phyloP scores from a whole-genome alignment of 2,113 vertebrate genomes.

The Suncus etruscus region DNA sequence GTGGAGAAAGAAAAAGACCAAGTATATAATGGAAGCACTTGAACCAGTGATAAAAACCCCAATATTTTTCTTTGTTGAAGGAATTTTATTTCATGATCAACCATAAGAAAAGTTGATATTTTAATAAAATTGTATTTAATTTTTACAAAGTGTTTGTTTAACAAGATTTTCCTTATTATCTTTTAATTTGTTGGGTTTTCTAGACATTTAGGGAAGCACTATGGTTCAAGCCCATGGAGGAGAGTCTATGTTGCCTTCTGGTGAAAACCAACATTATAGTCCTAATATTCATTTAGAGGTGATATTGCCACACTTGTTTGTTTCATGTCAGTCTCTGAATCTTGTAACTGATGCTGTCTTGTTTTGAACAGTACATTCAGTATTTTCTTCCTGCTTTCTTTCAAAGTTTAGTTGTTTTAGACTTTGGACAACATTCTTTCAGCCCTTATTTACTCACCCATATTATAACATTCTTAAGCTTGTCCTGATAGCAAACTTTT shows the following conservation, averaged over 20 bases:
- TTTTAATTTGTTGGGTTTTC: not conserved
- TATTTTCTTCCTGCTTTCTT: not conserved
- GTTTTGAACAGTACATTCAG: not conserved
- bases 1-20: not conserved
- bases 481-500: not conserved
- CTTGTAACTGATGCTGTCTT: not conserved
- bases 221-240: not conserved
- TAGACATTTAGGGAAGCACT: not conserved
- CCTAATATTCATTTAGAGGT: not conserved
- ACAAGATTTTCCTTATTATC: not conserved
- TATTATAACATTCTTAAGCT: not conserved
- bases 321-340: not conserved
- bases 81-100: not conserved
- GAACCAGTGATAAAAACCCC: not conserved
- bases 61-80: not conserved
- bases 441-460: not conserved
- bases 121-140: constrained; percentile 1
- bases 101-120: not conserved
- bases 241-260: not conserved
- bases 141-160: not conserved
- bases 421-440: not conserved
- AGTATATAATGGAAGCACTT: not conserved
- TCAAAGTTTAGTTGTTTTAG: not conserved
- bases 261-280: not conserved
- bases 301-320: not conserved